These are phyloP conservation scores for Zaprionus capensis DNA, from an alignment of 1,140 invertebrate genomes.

Conservation along the genomic window DNA sequence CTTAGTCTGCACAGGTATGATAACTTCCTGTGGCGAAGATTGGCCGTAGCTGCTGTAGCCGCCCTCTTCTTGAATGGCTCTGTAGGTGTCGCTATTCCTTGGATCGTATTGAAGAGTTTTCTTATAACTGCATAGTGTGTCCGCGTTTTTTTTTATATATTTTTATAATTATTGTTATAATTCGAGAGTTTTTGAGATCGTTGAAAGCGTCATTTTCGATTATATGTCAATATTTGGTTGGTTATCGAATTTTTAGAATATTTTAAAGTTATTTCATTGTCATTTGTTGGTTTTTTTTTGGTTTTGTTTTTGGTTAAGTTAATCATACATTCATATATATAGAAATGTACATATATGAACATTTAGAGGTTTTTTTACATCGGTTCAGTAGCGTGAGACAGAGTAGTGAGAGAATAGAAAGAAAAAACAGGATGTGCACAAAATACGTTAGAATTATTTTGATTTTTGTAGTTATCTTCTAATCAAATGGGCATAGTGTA, in stretches of 20 bases:
- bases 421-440: conserved; percentile 84
- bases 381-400: conserved; percentile 82
- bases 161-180: conserved; percentile 36
- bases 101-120: conserved; percentile 91
- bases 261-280: conserved; percentile 55
- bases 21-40: conserved; percentile 87
- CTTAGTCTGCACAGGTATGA: conserved; percentile 88
- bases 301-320: conserved; percentile 51
- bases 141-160: conserved; percentile 26
- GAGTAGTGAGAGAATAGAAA: conserved; percentile 83
- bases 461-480: conserved; percentile 64
- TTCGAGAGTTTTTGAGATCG: conserved; percentile 69
- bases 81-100: conserved; percentile 93
- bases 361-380: conserved; percentile 71
- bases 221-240: conserved; percentile 49
- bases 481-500: conserved; percentile 47
- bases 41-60: conserved; percentile 84
- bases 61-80: conserved; percentile 91
- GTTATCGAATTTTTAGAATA: conserved; percentile 66
- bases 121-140: conserved; percentile 85
- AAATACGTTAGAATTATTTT: conserved; percentile 84
- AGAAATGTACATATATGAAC: conserved; percentile 53
- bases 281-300: conserved; percentile 54
- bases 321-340: conserved; percentile 45
- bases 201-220: conserved; percentile 72